Base-by-base conservation (phyloP, 2,888 invertebrate genomes). In the Polietes domitor region DNA sequence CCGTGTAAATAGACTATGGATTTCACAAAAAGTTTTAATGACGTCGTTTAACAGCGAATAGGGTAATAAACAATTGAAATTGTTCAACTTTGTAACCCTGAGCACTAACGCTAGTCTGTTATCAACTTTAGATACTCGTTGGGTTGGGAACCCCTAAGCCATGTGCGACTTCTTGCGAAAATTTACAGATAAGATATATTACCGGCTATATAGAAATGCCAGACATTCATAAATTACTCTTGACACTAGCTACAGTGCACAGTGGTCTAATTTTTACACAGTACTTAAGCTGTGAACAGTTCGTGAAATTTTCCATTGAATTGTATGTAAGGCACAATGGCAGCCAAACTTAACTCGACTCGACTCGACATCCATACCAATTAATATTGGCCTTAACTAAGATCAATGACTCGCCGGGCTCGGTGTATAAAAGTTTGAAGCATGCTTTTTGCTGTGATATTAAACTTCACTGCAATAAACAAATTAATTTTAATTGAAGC, bases 361-460 rank as follows among this genome's bases (percentile, higher is more conserved):
- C n/a, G n/a, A 65, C 21, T 71, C 32, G 10, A 71, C 58, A 0
- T 58, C 71, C 65, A 32, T 58, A 65, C 58, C 21, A 43, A 77
- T 79, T 63, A 47, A 77, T 68, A 53, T 74, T 80, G 80, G 71
- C 83, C 83, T 83, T 71, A 77, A 83, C 74, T 70, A 83, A 83
- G 80, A 83, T 83, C 83, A 80, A 80, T 83, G 83, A 80, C 83
- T 83, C 77, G n/a, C n/a, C n/a, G 19, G 41, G 15, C n/a, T 32
- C 5, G 4, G 47, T 15, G 4, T 47, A 55, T n/a, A 65, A 73
- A 73, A 65, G 26, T 61, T n/a, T 26, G 26, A 43, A 58, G 24
- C 19, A 15, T 28, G 12, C 10, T 15, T 32, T 61, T 32, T 21
- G 0, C 21, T 26, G n/a, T 63, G 58, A 15, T 58, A 58, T 58